These are phyloP conservation scores for Cranoglanis bouderius DNA, from an alignment of 2,113 vertebrate genomes.

Conservation along the genomic window DNA sequence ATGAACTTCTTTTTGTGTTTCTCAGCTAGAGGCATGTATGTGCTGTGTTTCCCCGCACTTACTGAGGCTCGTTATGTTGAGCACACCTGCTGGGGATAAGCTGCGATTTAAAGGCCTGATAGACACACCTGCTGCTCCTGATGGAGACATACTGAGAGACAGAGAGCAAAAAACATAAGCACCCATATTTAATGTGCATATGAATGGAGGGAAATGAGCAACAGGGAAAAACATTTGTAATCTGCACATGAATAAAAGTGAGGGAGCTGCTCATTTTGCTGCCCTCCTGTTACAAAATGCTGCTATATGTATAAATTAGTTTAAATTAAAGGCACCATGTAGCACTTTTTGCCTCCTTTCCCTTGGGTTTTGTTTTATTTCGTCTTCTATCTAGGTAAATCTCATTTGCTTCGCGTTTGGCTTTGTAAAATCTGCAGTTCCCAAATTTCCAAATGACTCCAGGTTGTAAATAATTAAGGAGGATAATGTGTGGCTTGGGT, in stretches of 20 bases:
- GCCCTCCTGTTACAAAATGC: background rate
- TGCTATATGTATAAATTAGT: slow-evolving; percentile 1
- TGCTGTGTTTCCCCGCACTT: background rate
- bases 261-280: background rate
- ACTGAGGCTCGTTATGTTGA: slow-evolving; percentile 5
- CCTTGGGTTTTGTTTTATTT: background rate
- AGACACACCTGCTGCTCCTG: slow-evolving; percentile 5
- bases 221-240: background rate
- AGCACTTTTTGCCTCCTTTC: background rate
- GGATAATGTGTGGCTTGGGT: slow-evolving; percentile 7
- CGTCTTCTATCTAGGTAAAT: background rate
- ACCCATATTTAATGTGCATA: background rate
- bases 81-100: slow-evolving; percentile 23
- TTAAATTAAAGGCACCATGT: background rate
- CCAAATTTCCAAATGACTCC: slow-evolving; percentile 10
- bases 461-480: slow-evolving; percentile 26
- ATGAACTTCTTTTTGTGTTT: background rate
- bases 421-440: background rate
- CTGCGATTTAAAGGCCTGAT: slow-evolving; percentile 16
- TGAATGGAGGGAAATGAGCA: background rate
- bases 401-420: background rate
- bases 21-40: background rate
- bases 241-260: background rate
- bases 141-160: slow-evolving; percentile 10
- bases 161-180: background rate